A percentile compares a stretch with the other conserved stretches of the same genome.
Conservation (phyloP, 1,140 invertebrate genomes). For the Brachionus manjavacas region DNA sequence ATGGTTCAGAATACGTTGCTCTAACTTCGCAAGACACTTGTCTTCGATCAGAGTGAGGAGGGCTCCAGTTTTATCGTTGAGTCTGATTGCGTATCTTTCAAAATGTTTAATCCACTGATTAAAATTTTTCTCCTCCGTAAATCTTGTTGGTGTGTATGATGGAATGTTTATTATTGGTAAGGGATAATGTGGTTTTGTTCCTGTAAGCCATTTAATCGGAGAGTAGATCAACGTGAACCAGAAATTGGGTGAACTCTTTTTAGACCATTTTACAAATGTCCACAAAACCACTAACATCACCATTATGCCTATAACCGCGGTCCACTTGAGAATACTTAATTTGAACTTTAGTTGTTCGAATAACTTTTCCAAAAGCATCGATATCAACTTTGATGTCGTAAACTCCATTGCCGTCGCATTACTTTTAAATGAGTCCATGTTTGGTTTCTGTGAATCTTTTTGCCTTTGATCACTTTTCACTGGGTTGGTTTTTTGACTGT, state of each 20-base stretch:
- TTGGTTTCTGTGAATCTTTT: background rate
- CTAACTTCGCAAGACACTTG: background rate
- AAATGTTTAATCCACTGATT: too few species aligned
- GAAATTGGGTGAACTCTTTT: background rate
- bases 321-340: background rate
- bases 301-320: background rate
- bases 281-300: background rate
- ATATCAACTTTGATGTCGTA: background rate
- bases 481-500: background rate
- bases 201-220: too few species aligned
- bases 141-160: too few species aligned
- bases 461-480: background rate
- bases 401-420: background rate
- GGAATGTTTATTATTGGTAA: too few species aligned
- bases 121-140: too few species aligned
- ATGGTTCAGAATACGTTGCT: background rate
- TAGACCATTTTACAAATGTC: background rate
- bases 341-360: background rate
- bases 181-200: too few species aligned
- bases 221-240: background rate
- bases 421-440: background rate
- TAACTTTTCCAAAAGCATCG: background rate
- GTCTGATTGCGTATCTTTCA: too few species aligned
- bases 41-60: background rate
- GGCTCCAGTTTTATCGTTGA: too few species aligned